These are phyloP conservation scores for Agriotes lineatus DNA, from an alignment of 2,888 invertebrate species.

Conservation along the genomic window DNA sequence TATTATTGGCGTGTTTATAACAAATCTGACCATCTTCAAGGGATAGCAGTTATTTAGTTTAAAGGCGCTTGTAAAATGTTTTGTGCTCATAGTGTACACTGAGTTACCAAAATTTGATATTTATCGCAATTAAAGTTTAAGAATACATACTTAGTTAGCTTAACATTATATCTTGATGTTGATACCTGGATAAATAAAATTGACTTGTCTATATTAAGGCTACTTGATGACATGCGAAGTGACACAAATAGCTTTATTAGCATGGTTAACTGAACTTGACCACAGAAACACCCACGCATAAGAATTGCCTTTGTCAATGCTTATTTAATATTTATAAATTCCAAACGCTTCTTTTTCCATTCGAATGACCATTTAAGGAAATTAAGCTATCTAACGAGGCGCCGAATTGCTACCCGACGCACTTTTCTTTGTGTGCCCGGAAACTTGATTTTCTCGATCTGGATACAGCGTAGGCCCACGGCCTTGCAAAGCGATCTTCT, in stretches of 20 bases:
- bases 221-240: not conserved
- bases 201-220: not conserved
- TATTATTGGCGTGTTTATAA: too few species aligned
- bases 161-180: too few species aligned
- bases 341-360: not conserved
- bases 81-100: too few species aligned
- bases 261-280: constrained; percentile 10
- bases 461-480: not conserved
- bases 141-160: not conserved
- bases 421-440: not conserved
- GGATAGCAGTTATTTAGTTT: too few species aligned
- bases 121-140: too few species aligned
- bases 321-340: not conserved
- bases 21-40: too few species aligned
- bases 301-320: not conserved
- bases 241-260: constrained; percentile 18
- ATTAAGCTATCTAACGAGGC: not conserved
- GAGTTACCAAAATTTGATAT: too few species aligned
- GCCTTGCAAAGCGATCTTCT: constrained; percentile 26
- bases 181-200: constrained; percentile 7
- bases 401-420: not conserved
- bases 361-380: not conserved
- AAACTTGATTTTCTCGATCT: not conserved
- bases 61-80: too few species aligned
- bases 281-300: constrained; percentile 12